Percentiles rank a stretch among this genome's conserved stretches.
Evolutionary conservation across 2,888 invertebrate species (phyloP).

Genomic region (Macrosiphum euphorbiae): DNA sequence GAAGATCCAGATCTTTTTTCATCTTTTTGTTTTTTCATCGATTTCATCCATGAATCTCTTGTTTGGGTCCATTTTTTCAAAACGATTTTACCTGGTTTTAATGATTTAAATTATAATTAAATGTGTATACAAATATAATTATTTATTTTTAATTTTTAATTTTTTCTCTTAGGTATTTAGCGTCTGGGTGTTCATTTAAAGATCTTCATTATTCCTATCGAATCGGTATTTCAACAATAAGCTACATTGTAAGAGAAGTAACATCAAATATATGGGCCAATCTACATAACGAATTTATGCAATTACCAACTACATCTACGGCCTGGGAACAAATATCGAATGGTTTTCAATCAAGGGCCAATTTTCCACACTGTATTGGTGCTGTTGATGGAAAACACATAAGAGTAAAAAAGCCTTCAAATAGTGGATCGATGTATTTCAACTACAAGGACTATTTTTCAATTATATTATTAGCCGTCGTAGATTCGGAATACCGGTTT

Average conservation of each 20-base stretch:
- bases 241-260: conserved; percentile 68
- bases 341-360: conserved; percentile 34
- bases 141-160: conserved; percentile 39
- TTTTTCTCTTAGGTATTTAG: conserved; percentile 67
- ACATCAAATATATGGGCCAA: conserved; percentile 68
- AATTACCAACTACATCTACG: not conserved
- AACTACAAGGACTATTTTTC: no score
- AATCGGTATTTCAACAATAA: conserved; percentile 69
- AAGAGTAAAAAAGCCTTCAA: no score
- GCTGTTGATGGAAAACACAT: no score
- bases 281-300: not conserved
- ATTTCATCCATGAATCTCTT: conserved; percentile 53
- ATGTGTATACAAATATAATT: conserved; percentile 8
- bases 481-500: no score
- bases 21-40: conserved; percentile 21
- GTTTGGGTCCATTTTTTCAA: conserved; percentile 61
- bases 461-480: no score
- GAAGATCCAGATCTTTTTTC: conserved; percentile 61
- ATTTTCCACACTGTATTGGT: conserved; percentile 40
- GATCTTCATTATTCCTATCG: conserved; percentile 69
- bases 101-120: conserved; percentile 4
- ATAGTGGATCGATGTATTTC: no score
- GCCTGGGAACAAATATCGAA: conserved; percentile 49
- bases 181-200: conserved; percentile 68
- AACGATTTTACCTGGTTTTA: conserved; percentile 53